Conservation (phyloP, 2,113 vertebrate species). For the Oriolus oriolus region DNA sequence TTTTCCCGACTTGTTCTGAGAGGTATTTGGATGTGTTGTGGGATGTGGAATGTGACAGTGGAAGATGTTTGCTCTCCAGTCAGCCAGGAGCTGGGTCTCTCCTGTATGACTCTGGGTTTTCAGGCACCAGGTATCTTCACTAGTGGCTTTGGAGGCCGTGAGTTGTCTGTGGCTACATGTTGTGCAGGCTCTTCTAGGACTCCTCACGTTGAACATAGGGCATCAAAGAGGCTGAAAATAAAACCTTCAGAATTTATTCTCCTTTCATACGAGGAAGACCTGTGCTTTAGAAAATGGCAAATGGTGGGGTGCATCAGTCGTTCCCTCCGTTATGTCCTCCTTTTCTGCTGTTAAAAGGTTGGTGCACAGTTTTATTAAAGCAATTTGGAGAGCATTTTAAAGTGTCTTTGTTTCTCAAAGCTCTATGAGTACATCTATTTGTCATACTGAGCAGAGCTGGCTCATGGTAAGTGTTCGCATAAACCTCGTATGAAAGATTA, state of each 20-base stretch:
- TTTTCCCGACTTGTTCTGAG: neutral
- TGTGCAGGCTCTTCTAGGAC: neutral
- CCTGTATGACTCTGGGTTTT: neutral
- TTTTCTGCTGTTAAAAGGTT: neutral
- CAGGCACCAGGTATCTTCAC: neutral
- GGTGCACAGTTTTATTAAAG: neutral
- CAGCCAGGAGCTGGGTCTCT: neutral
- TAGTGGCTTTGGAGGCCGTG: neutral
- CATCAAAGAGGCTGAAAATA: neutral
- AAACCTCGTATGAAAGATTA: neutral
- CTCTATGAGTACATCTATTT: neutral
- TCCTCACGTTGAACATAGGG: neutral
- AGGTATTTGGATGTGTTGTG: neutral
- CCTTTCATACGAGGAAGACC: neutral
- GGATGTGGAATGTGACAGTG: neutral
- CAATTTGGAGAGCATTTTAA: neutral
- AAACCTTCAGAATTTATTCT: neutral
- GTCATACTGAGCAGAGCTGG: neutral
- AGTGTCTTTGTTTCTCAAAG: neutral
- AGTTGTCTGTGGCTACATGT: fast-evolving
- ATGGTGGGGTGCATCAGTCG: neutral
- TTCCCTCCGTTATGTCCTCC: neutral
- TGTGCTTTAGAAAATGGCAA: neutral
- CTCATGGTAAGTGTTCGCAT: neutral
- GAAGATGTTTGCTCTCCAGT: neutral